Conservation (phyloP, 2,113 vertebrate genomes). For the Bubo scandiacus region DNA sequence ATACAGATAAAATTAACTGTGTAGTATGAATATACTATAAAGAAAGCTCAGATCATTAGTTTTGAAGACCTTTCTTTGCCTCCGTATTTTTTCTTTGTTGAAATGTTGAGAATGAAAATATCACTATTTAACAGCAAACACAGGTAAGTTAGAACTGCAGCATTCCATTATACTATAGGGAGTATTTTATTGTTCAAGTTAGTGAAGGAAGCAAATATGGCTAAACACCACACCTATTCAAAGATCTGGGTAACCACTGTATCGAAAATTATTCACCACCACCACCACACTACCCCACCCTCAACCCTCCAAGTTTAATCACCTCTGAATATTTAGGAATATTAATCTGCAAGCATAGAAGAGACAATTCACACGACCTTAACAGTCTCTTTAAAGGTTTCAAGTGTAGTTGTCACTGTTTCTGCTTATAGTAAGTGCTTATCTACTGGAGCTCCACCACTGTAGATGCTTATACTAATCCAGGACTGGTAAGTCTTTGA, state of each 20-base stretch:
- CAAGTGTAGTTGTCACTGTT: not conserved
- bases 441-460: not conserved
- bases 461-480: not conserved
- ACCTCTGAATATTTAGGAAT: not conserved
- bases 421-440: not conserved
- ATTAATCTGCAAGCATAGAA: not conserved
- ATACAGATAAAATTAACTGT: not conserved
- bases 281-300: not conserved
- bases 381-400: not conserved
- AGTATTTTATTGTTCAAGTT: not conserved
- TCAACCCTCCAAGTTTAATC: not conserved
- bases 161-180: not conserved
- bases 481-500: not conserved
- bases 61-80: not conserved
- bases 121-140: not conserved
- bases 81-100: not conserved
- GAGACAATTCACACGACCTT: not conserved
- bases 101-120: not conserved
- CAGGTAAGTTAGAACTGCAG: not conserved
- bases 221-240: not conserved
- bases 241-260: not conserved
- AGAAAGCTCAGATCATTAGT: not conserved
- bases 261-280: not conserved
- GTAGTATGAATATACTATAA: not conserved
- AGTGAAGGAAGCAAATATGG: not conserved